phyloP scores from a whole-genome alignment of 2,113 vertebrate genomes.

The Tiliqua scincoides region DNA sequence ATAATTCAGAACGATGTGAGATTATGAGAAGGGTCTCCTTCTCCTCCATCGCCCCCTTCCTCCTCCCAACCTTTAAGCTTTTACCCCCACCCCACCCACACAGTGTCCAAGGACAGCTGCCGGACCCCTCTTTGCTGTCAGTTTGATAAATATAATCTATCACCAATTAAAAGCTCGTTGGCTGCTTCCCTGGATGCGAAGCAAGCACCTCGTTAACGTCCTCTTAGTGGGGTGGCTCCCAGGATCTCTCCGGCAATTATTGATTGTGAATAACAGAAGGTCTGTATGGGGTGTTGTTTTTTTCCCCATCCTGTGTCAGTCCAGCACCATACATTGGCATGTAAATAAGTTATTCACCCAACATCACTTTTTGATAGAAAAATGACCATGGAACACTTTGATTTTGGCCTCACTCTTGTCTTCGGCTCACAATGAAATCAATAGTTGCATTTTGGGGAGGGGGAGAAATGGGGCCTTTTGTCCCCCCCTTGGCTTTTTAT shows the following conservation, averaged over 20 bases:
- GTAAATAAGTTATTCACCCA: conserved; percentile 94
- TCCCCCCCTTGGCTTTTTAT: conserved; percentile 11
- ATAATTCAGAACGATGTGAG: conserved; percentile 87
- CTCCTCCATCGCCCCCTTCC: conserved; percentile 8
- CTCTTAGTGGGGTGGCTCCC: conserved; percentile 84
- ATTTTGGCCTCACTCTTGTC: conserved; percentile 83
- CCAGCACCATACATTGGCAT: conserved; percentile 84
- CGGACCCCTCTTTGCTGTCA: conserved; percentile 83
- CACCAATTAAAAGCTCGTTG: conserved; percentile 96
- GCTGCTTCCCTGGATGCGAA: conserved; percentile 88
- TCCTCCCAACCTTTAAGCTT: conserved; percentile 77
- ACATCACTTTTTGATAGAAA: conserved; percentile 86
- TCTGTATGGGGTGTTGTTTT: conserved; percentile 43
- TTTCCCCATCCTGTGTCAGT: conserved; percentile 80
- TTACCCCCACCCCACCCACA: conserved; percentile 83
- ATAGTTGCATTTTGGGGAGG: conserved; percentile 81
- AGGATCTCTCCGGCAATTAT: conserved; percentile 78
- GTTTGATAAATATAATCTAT: conserved; percentile 96
- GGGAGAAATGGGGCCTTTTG: conserved; percentile 55
- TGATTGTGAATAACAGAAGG: conserved; percentile 79
- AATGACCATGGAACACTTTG: conserved; percentile 91
- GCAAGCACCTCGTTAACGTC: conserved; percentile 88
- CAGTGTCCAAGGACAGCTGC: conserved; percentile 72
- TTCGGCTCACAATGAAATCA: conserved; percentile 85
- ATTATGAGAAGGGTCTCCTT: conserved; percentile 58